Evolutionary conservation across 1,140 invertebrate genomes (phyloP).

Genomic region (Tribolium castaneum): DNA sequence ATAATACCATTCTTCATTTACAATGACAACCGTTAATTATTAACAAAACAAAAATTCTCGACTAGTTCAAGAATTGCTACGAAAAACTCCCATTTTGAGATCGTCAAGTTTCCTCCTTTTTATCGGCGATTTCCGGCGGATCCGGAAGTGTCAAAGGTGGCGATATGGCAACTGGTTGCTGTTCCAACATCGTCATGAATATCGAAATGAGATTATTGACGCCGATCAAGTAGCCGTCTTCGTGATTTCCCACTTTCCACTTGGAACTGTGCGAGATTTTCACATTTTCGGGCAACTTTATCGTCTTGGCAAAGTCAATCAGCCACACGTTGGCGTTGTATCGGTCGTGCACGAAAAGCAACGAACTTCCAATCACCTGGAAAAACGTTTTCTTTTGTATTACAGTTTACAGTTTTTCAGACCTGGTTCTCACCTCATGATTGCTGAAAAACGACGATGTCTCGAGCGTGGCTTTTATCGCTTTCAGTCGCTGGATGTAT

Average conservation of each 20-base stretch:
- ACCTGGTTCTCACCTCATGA: conserved; percentile 77
- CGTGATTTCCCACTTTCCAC: conserved; percentile 98
- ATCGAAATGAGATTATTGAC: conserved; percentile 94
- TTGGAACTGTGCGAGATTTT: conserved; percentile 82
- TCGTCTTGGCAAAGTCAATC: conserved; percentile 98
- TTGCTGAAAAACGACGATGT: conserved; percentile 88
- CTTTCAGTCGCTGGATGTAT: conserved; percentile 86
- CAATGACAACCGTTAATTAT: conserved; percentile 35
- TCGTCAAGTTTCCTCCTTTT: conserved; percentile 30
- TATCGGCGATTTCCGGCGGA: conserved; percentile 45
- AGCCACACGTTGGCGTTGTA: conserved; percentile 92
- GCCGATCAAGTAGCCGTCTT: conserved; percentile 97
- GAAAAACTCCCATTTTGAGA: conserved; percentile 6
- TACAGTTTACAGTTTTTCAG: not conserved
- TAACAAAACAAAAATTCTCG: conserved; percentile 25
- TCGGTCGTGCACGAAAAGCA: conserved; percentile 95
- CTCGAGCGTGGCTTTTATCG: conserved; percentile 83
- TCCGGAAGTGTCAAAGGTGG: conserved; percentile 56
- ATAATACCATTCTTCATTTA: conserved; percentile 39
- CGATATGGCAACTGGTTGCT: conserved; percentile 58
- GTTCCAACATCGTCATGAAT: conserved; percentile 71
- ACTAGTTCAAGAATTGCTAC: conserved; percentile 30
- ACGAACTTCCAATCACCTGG: conserved; percentile 93
- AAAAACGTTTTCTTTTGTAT: not conserved
- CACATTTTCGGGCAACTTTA: conserved; percentile 80